Conservation (phyloP, 2,888 invertebrate genomes). For the Pheosia gnoma region DNA sequence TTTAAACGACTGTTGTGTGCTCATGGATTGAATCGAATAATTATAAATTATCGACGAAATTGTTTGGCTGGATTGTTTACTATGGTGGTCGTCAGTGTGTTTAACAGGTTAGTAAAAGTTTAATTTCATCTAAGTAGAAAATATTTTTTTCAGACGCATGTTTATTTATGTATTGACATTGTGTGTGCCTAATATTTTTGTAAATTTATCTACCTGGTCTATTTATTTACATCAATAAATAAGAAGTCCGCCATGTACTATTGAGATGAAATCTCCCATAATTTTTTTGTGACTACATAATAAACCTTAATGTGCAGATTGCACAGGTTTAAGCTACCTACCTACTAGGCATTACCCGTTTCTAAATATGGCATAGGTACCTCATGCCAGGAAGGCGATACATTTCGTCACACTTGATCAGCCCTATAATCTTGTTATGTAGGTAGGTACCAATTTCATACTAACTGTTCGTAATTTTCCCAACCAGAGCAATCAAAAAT, state of each 20-base stretch:
- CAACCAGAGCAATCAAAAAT: too few relatives aligned
- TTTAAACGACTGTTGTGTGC: slow-evolving; percentile 49
- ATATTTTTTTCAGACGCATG: neutral
- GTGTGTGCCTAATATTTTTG: neutral
- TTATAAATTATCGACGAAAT: slow-evolving; percentile 42
- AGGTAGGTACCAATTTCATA: slow-evolving; percentile 11
- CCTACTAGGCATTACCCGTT: slow-evolving; percentile 13
- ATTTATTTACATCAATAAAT: neutral
- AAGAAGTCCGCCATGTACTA: neutral
- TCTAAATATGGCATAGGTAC: slow-evolving; percentile 15
- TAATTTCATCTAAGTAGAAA: slow-evolving; percentile 7
- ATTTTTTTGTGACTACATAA: neutral
- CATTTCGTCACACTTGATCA: slow-evolving; percentile 41
- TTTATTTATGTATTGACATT: neutral
- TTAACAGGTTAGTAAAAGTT: slow-evolving; percentile 71
- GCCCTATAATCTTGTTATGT: slow-evolving; percentile 44
- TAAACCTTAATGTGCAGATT: too few relatives aligned
- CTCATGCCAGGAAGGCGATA: slow-evolving; percentile 27
- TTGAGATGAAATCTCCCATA: neutral
- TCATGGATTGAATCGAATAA: slow-evolving; percentile 54
- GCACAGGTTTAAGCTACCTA: neutral
- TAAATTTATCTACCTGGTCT: too few relatives aligned
- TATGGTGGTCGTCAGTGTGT: slow-evolving; percentile 82
- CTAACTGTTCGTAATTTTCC: slow-evolving; percentile 6
- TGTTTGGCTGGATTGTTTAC: slow-evolving; percentile 72